Percentiles rank a stretch among this genome's conserved stretches.
These are phyloP conservation scores for Drosophila incognita DNA, from an alignment of 2,888 invertebrate species.

Conservation along the genomic window DNA sequence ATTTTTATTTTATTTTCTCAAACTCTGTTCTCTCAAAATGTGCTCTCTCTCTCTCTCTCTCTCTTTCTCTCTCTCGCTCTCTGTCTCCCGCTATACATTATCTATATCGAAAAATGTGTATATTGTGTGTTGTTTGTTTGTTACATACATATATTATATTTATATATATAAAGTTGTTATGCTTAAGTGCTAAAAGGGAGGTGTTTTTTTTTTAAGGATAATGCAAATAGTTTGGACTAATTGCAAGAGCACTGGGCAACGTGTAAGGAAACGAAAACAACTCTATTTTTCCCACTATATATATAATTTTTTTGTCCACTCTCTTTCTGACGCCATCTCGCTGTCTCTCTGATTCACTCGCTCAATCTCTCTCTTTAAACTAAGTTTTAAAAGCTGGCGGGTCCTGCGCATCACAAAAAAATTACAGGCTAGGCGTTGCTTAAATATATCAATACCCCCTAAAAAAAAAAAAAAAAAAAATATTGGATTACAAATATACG, in stretches of 20 bases:
- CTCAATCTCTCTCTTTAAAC: constrained; percentile 44
- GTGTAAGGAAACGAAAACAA: constrained; percentile 44
- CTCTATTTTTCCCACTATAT: constrained; percentile 14
- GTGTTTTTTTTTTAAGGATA: constrained; percentile 13
- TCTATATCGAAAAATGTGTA: constrained; percentile 26
- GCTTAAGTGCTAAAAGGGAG: constrained; percentile 53
- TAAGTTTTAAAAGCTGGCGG: constrained; percentile 66
- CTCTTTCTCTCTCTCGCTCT: neutral
- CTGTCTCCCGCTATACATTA: constrained; percentile 32
- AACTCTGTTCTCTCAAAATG: constrained; percentile 5
- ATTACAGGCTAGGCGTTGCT: constrained; percentile 51
- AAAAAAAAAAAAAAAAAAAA: constrained; percentile 30
- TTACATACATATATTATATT: constrained; percentile 52
- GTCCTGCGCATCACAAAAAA: constrained; percentile 62
- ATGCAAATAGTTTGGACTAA: constrained; percentile 48
- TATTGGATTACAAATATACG: constrained; percentile 44
- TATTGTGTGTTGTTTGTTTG: constrained; percentile 18
- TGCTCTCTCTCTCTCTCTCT: neutral
- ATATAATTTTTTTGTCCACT: neutral
- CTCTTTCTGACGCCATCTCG: constrained; percentile 8
- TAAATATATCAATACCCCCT: constrained; percentile 22
- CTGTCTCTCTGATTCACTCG: constrained; percentile 8
- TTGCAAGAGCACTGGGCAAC: constrained; percentile 63
- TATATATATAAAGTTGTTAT: constrained; percentile 36
- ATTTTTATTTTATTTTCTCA: constrained; percentile 15